Percentiles rank a stretch among this genome's conserved stretches.
Conservation (phyloP, 2,888 invertebrate species). For the Cancer borealis region DNA sequence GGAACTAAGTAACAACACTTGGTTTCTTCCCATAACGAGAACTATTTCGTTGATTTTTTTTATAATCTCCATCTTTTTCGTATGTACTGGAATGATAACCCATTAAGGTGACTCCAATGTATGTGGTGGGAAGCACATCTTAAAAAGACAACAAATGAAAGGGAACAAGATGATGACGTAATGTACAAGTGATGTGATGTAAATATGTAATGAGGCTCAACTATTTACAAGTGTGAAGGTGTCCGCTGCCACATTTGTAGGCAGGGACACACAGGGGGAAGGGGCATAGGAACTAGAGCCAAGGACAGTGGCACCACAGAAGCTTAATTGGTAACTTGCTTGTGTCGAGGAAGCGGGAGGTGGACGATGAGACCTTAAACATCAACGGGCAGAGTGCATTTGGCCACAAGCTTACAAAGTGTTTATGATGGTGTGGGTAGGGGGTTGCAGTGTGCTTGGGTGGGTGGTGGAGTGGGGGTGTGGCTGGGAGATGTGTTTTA, state of each 20-base stretch:
- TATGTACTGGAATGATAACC: constrained; percentile 32
- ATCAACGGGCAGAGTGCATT: background rate
- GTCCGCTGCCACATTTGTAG: background rate
- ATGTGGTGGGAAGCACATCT: background rate
- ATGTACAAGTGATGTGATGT: constrained; percentile 6
- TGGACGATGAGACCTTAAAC: constrained; percentile 7
- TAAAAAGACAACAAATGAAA: background rate
- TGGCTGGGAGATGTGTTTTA: background rate
- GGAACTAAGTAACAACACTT: background rate
- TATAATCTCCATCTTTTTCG: background rate
- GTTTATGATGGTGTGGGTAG: background rate
- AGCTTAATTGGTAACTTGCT: constrained; percentile 36
- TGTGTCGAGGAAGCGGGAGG: background rate
- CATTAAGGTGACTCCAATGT: background rate
- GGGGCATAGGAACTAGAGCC: constrained; percentile 12
- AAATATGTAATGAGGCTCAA: background rate
- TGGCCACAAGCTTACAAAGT: constrained; percentile 8
- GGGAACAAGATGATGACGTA: constrained; percentile 18
- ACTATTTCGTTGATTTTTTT: background rate
- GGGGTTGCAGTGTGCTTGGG: background rate
- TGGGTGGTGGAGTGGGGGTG: background rate
- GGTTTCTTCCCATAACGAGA: background rate
- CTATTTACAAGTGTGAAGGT: background rate
- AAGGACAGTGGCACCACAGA: background rate
- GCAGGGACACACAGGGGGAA: background rate